These are phyloP conservation scores for Barypeithes pellucidus DNA, from an alignment of 2,888 invertebrate species.

Conservation along the genomic window DNA sequence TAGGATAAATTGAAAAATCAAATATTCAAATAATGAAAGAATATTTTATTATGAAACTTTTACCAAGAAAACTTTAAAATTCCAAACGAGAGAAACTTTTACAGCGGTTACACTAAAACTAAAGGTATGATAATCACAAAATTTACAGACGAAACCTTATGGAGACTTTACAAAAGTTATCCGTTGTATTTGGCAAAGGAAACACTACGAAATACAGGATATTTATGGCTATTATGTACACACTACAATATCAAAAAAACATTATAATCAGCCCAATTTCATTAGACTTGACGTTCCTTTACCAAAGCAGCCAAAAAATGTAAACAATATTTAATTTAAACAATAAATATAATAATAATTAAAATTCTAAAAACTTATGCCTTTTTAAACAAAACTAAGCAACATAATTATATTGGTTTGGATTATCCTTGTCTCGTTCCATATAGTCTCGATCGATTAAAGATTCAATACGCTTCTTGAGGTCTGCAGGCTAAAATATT, in stretches of 20 bases:
- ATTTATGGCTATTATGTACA: slow-evolving; percentile 2
- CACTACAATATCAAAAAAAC: background rate
- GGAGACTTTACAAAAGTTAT: slow-evolving; percentile 22
- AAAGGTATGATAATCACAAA: slow-evolving; percentile 37
- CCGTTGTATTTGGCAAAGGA: background rate
- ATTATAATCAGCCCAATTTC: slow-evolving; percentile 7
- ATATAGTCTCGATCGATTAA: slow-evolving; percentile 99
- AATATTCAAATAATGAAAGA: slow-evolving; percentile 29
- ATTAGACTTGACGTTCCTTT: slow-evolving; percentile 38
- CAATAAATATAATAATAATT: slow-evolving; percentile 33
- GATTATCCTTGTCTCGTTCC: slow-evolving; percentile 98
- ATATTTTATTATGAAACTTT: slow-evolving; percentile 48
- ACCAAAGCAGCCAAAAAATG: slow-evolving; percentile 29
- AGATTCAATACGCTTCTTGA: slow-evolving; percentile 99
- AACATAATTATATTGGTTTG: slow-evolving; percentile 99
- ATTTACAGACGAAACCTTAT: slow-evolving; percentile 38
- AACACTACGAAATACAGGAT: background rate
- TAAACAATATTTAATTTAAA: no score
- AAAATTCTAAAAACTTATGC: slow-evolving; percentile 20
- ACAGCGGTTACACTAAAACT: background rate
- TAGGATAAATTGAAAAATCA: background rate
- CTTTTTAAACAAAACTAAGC: slow-evolving; percentile 76
- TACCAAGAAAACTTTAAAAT: slow-evolving; percentile 34
- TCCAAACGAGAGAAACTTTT: background rate
- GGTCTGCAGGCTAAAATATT: slow-evolving; percentile 84